Conservation (phyloP, 2,888 invertebrate genomes). For the Acanthosepion pharaonis region DNA sequence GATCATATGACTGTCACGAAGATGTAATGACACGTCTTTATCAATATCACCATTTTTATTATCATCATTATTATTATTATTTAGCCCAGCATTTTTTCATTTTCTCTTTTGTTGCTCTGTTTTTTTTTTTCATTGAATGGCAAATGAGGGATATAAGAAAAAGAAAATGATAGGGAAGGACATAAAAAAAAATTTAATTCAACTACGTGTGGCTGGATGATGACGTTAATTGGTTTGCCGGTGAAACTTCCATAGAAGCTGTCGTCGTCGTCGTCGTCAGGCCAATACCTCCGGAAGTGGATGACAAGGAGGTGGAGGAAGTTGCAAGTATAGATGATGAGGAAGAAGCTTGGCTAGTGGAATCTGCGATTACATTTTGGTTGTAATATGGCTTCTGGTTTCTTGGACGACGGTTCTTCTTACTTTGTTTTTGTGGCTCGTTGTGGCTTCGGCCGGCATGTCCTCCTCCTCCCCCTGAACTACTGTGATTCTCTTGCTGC, state of each 20-base stretch:
- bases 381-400: conserved; percentile 25
- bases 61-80: background rate
- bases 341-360: background rate
- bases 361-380: background rate
- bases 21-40: background rate
- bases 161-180: background rate
- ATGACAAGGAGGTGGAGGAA: background rate
- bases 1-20: background rate
- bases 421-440: conserved; percentile 76
- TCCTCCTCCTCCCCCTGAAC: background rate
- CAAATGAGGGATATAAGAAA: background rate
- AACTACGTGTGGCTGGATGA: background rate
- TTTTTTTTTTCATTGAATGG: background rate
- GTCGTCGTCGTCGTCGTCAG: background rate
- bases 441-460: conserved; percentile 62
- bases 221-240: background rate
- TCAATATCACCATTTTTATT: background rate
- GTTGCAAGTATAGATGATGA: background rate
- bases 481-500: background rate
- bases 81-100: background rate
- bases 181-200: conserved; percentile 34
- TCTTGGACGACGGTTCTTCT: conserved; percentile 67
- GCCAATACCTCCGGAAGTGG: background rate
- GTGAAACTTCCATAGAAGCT: background rate
- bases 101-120: background rate